Conservation (phyloP, 2,113 vertebrate species). For the Mustela lutreola region DNA sequence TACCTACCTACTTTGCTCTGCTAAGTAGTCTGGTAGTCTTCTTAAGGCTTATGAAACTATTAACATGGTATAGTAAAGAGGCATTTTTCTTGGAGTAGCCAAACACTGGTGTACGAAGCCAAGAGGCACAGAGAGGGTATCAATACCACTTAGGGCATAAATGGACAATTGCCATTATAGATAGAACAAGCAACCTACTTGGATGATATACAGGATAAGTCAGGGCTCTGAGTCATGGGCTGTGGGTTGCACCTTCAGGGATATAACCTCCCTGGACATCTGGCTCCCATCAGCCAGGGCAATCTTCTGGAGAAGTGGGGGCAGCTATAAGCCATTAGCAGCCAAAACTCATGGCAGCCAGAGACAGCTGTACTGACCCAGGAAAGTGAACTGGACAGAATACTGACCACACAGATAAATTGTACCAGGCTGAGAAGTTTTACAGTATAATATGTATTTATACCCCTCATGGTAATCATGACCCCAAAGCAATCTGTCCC, state of each 20-base stretch:
- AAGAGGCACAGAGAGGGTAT: background rate
- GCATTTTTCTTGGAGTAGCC: background rate
- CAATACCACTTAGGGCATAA: background rate
- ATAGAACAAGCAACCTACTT: background rate
- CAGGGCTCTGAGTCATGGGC: background rate
- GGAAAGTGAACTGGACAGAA: background rate
- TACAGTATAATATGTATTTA: background rate
- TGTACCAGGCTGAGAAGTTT: background rate
- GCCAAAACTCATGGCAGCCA: background rate
- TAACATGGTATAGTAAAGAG: background rate
- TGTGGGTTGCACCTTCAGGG: background rate
- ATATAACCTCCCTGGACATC: background rate
- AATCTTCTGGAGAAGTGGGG: background rate
- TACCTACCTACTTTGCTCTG: background rate
- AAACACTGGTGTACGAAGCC: background rate
- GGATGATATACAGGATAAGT: background rate
- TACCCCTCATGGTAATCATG: background rate
- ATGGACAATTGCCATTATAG: background rate
- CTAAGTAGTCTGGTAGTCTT: background rate
- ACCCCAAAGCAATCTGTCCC: background rate
- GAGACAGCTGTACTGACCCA: no score
- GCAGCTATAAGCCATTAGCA: background rate
- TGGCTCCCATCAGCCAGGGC: background rate
- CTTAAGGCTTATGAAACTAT: background rate
- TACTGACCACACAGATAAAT: background rate